Conservation (phyloP, 2,888 invertebrate species). For the Lycophotia porphyrea region DNA sequence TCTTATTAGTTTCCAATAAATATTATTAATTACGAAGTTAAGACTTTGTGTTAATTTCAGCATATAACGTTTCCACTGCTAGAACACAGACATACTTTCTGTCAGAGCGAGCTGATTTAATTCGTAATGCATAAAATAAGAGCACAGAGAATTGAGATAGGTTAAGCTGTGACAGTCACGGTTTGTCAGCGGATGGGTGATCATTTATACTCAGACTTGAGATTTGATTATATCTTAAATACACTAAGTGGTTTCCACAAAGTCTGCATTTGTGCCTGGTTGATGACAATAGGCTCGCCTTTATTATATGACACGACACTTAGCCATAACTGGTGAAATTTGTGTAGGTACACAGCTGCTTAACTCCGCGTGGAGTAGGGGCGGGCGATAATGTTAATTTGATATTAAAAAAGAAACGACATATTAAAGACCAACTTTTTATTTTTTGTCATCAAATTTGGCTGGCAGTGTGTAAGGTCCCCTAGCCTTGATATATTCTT, state of each 20-base stretch:
- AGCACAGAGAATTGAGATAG: too few species aligned
- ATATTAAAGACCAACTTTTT: neutral
- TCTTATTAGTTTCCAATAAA: too few species aligned
- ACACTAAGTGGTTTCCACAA: neutral
- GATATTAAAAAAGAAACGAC: neutral
- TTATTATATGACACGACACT: too few species aligned
- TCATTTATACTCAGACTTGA: neutral
- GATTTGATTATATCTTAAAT: neutral
- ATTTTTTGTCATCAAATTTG: conserved; percentile 28
- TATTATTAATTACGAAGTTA: too few species aligned
- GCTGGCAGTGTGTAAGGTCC: conserved; percentile 36
- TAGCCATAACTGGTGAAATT: too few species aligned
- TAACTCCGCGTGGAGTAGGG: too few species aligned
- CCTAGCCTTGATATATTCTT: conserved; percentile 38
- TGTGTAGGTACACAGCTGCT: too few species aligned
- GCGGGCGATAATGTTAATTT: too few species aligned
- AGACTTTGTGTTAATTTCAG: too few species aligned
- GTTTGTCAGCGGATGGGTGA: neutral
- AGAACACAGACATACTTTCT: neutral
- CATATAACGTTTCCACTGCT: neutral
- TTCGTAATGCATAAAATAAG: too few species aligned
- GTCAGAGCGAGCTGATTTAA: neutral
- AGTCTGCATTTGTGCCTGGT: neutral
- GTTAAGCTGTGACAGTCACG: neutral
- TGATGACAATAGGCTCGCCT: too few species aligned